These are phyloP conservation scores for Conops quadrifasciatus DNA, from an alignment of 2,888 invertebrate genomes.

Conservation along the genomic window DNA sequence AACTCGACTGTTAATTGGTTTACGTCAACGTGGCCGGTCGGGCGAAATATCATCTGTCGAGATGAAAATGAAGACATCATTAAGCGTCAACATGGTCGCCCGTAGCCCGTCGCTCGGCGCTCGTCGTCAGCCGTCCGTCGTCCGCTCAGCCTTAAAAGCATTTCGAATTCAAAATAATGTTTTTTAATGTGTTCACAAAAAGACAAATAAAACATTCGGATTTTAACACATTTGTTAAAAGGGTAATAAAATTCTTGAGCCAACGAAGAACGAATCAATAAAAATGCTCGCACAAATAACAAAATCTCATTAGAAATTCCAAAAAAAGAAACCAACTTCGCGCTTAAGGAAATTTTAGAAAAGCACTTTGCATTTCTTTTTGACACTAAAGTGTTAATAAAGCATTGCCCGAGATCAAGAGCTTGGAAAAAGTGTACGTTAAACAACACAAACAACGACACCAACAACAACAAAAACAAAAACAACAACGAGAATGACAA, in stretches of 20 bases:
- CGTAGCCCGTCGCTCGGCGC: too few relatives aligned
- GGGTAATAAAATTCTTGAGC: not conserved
- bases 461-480: constrained; percentile 2
- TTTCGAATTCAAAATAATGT: not conserved
- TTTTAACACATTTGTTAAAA: not conserved
- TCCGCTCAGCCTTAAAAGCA: too few relatives aligned
- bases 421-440: not conserved
- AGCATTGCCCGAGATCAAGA: not conserved
- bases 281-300: not conserved
- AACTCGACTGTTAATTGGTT: constrained; percentile 57
- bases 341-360: not conserved
- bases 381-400: not conserved
- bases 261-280: not conserved
- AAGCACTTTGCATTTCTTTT: not conserved
- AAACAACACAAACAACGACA: not conserved
- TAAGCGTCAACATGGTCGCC: constrained; percentile 5
- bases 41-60: constrained; percentile 36
- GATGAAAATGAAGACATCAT: constrained; percentile 23
- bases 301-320: not conserved
- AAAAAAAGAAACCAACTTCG: not conserved
- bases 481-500: not conserved
- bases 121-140: too few relatives aligned
- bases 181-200: not conserved
- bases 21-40: constrained; percentile 52
- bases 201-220: not conserved